Evolutionary conservation across 30 jellyfish, hydroid and myxozoan genomes (phyloP), one percentile per base, ranked within the genome.

Genomic region (Aurelia coerulea): DNA sequence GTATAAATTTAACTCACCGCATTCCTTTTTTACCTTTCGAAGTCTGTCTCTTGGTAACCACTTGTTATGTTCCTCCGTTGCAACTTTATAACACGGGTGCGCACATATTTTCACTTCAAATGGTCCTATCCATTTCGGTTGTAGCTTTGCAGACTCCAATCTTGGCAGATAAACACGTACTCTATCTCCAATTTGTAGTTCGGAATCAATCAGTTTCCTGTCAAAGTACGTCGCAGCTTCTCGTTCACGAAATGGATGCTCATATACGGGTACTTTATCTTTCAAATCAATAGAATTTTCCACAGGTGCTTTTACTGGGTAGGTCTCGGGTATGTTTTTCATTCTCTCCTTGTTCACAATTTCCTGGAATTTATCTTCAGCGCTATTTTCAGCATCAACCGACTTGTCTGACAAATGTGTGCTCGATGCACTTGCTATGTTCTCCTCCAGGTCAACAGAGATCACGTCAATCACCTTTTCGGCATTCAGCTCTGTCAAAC

Each of bases 101-200:
- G 6, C 78, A 67, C 46, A 14, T 34, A 3, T 29, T 5, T 14
- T 34, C 11, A 16, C 53, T 67, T 67, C 78, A 10, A 14, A 67
- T 35, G 53, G 78, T 67, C 53, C 78, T 14, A 67, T 68, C 79
- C 79, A 68, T 68, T 68, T 68, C 34, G 79, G 79, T 35, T 68
- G 23, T 4, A 68, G 14, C 64, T 68, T 68, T 16, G 79, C 79
- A 32, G 37, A 16, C 34, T 68, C 79, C 37, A 68, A 16, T 68
- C 50, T 68, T 16, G 79, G 79, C 34, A 68, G 54, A 68, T 68
- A 68, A 16, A 68, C 34, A 68, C 10, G 79, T 16, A 68, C 79
- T 0, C 34, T 68, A 9, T 35, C 79, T 68, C 50, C 54, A 2
- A 35, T 34, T 2, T n/a, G 4, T 67, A 35, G 11, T 12, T 67